Base-by-base conservation (phyloP, 2,797 vertebrate species). In the Sebastes matsubarae region DNA sequence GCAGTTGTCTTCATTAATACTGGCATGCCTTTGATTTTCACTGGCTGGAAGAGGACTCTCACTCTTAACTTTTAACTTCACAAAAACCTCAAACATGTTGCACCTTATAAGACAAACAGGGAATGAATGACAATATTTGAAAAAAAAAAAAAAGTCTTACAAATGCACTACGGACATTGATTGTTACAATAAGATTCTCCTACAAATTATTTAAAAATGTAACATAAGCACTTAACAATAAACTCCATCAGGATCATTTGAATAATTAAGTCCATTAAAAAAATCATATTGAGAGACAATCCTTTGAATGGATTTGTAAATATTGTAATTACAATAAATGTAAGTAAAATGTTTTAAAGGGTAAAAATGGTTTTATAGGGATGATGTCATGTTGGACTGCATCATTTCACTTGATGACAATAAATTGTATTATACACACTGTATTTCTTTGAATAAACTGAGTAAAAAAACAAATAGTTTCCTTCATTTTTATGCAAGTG, bases 291-390 rank as follows among this genome's bases (percentile, higher is more conserved):
- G 58, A 77, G 65, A 88, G 89, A 93, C 84, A 90, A 93, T 91
- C 82, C 52, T 91, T 87, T 81, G 54, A 86, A 72, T 77, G 64
- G 70, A 79, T 73, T 75, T 94, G 87, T 94, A 86, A 72, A 93
- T 91, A 81, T 30, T 93, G 84, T 89, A 88, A 81, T 78, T 75
- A 74, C 2, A 82, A 63, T 71, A 84, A 68, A 89, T 93, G 88
- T 92, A 92, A 91, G 76, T 86, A 87, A 90, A 89, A 83, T 76
- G 63, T 84, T 89, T 89, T 81, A 86, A 89, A 79, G 34, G 66
- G 46, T 82, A 75, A 86, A 75, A 86, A 88, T 75, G 74, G 42
- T 91, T 94, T 92, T 92, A 91, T 92, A 92, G 88, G 82, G 70
- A 88, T 68, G 57, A 90, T 85, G 80, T 89, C 58, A 65, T 86